phyloP scores from a whole-genome alignment of 2,797 vertebrate genomes.

The Cichlasoma orientale region DNA sequence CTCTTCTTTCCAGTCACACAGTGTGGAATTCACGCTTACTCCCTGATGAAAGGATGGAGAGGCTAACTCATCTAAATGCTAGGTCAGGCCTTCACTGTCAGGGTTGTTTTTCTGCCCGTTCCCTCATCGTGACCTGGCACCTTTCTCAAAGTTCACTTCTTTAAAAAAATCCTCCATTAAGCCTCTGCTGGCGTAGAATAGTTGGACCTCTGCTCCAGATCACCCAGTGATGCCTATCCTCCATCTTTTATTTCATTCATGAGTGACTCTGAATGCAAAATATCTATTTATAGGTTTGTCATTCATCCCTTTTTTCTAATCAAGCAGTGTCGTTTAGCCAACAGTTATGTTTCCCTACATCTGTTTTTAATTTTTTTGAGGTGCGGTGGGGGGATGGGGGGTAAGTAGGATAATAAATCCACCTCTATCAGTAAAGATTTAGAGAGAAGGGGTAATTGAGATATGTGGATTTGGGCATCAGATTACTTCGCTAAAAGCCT shows the following conservation, averaged over 20 bases:
- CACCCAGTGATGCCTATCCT: constrained; percentile 53
- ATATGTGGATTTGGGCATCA: constrained; percentile 62
- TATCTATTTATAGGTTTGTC: constrained; percentile 63
- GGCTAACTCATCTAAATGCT: constrained; percentile 64
- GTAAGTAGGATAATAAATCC: constrained; percentile 52
- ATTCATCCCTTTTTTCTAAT: constrained; percentile 63
- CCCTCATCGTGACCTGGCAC: constrained; percentile 60
- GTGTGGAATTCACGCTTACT: constrained; percentile 34
- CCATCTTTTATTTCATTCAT: constrained; percentile 43
- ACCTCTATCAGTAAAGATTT: constrained; percentile 72
- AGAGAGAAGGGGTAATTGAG: constrained; percentile 63
- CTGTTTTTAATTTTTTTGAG: constrained; percentile 78
- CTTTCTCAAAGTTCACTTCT: constrained; percentile 48
- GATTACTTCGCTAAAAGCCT: constrained; percentile 64
- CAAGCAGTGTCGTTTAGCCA: constrained; percentile 56
- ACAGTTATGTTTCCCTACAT: constrained; percentile 66
- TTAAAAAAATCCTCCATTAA: constrained; percentile 55
- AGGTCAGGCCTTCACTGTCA: constrained; percentile 48
- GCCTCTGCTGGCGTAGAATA: constrained; percentile 46
- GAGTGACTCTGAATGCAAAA: constrained; percentile 56
- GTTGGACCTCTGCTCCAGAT: constrained; percentile 53
- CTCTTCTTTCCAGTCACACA: constrained; percentile 28
- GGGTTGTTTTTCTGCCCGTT: constrained; percentile 48
- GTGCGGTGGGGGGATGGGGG: background rate
- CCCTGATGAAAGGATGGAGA: constrained; percentile 34